Evolutionary conservation across 1,140 invertebrate species (phyloP), one percentile per base, ranked within the genome.

Genomic region (Dendroctonus ponderosae): DNA sequence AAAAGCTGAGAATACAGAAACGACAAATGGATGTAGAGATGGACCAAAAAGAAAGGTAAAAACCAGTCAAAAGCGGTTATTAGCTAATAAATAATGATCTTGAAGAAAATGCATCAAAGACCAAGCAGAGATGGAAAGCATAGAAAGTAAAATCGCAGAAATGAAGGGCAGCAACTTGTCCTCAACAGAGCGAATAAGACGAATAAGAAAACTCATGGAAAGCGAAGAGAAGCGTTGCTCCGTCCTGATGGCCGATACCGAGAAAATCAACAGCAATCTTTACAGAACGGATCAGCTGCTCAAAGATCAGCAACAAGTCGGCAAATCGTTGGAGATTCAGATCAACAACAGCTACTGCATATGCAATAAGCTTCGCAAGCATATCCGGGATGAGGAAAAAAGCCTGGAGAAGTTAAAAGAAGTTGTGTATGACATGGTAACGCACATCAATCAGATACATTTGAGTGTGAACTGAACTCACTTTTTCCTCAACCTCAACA

Each of bases 341-440:
- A 71, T 76, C 8, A 68, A 68, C 37, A 70, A 72, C 39, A 40
- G 56, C 7, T 65, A 67, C 7, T 71, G 54, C 14, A 63, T 70
- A 12, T 70, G 60, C n/a, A 68, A 67, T 15, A 69, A 72, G 41
- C 53, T 78, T 7, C 50, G 72, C 14, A 75, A 75, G 62, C 66
- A 72, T 50, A 72, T 71, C 7, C 62, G 66, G 15, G 54, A 65
- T 2, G 52, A 70, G 37, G 72, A 80, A 12, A 79, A 80, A 64
- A 46, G 76, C 6, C 57, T 83, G 1, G 71, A 70, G 0, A 73
- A 76, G 11, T 79, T 78, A 50, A 81, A 78, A 51, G 78, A 83
- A 52, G 39, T 71, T 2, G 67, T 78, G 0, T 79, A 82, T 52
- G 74, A 80, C 46, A 66, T 77, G 54, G 78, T 80, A 68, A 68